A percentile compares a stretch with the other conserved stretches of the same genome.
phyloP scores from a whole-genome alignment of 2,797 vertebrate genomes.

The Eleutherodactylus coqui region DNA sequence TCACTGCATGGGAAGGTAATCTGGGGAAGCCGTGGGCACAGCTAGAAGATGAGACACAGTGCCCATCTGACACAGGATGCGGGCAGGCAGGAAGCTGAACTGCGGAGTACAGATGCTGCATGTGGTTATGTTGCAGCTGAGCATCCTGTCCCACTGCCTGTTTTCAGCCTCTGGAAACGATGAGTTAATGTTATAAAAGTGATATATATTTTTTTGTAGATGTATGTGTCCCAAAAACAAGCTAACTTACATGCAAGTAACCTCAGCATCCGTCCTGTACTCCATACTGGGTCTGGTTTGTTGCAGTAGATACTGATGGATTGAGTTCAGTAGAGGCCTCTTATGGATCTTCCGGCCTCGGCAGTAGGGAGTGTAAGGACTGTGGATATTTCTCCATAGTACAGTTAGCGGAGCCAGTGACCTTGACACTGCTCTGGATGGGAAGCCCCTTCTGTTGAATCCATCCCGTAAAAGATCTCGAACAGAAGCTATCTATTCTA shows the following conservation, averaged over 20 bases:
- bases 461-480: background rate
- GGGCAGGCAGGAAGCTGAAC: constrained; percentile 12
- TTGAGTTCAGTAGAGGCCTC: too few species aligned
- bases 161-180: constrained; percentile 6
- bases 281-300: background rate
- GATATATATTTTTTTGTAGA: too few species aligned
- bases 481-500: background rate
- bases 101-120: background rate
- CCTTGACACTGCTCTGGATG: background rate
- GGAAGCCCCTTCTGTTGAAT: background rate
- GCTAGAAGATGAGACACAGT: background rate
- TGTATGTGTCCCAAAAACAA: background rate
- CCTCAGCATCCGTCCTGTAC: background rate
- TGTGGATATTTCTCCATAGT: background rate
- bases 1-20: background rate
- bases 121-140: constrained; percentile 37
- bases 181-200: background rate
- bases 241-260: background rate
- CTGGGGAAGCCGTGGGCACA: background rate
- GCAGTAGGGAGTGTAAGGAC: background rate
- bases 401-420: background rate
- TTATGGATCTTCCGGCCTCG: background rate
- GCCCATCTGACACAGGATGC: constrained; percentile 30
- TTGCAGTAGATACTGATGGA: background rate
- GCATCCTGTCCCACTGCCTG: constrained; percentile 34